These are phyloP conservation scores for Babylonia areolata DNA, from an alignment of 1,140 invertebrate genomes.

Conservation along the genomic window DNA sequence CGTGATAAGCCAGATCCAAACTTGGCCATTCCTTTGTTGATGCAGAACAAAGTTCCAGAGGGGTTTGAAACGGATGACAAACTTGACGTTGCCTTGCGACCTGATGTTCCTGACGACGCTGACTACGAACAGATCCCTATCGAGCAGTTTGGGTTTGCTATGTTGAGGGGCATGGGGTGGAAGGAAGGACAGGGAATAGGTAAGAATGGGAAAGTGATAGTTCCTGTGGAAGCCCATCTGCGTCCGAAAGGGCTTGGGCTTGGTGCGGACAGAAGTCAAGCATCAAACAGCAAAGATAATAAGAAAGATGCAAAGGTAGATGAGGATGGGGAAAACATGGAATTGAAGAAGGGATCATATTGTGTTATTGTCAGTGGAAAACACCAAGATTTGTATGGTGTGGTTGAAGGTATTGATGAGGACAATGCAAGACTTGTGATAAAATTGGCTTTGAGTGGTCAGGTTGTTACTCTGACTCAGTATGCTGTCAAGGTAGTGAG, in stretches of 20 bases:
- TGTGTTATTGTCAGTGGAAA: constrained; percentile 75
- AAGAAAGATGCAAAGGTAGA: constrained; percentile 43
- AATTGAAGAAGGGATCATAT: constrained; percentile 67
- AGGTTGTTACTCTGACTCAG: constrained; percentile 85
- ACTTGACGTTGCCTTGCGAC: constrained; percentile 76
- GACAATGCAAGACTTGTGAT: constrained; percentile 88
- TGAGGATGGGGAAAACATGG: constrained; percentile 55
- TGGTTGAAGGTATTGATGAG: constrained; percentile 90
- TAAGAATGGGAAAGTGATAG: constrained; percentile 78
- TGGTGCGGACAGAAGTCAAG: constrained; percentile 82
- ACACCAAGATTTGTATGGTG: constrained; percentile 86
- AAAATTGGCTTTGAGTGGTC: constrained; percentile 84
- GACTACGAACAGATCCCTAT: constrained; percentile 95
- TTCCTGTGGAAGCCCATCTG: constrained; percentile 79
- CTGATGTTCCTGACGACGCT: constrained; percentile 72
- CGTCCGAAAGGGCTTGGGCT: constrained; percentile 94
- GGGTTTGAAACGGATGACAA: constrained; percentile 78
- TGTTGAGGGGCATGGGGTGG: constrained; percentile 97
- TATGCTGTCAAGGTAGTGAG: constrained; percentile 85
- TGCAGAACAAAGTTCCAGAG: constrained; percentile 77
- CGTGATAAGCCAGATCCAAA: constrained; percentile 60
- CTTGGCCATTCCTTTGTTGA: constrained; percentile 74
- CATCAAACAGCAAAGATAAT: constrained; percentile 50
- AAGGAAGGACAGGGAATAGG: constrained; percentile 84
- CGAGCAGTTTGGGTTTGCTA: constrained; percentile 90